phyloP scores from a whole-genome alignment of 2,888 invertebrate genomes.

The Noctua janthina region DNA sequence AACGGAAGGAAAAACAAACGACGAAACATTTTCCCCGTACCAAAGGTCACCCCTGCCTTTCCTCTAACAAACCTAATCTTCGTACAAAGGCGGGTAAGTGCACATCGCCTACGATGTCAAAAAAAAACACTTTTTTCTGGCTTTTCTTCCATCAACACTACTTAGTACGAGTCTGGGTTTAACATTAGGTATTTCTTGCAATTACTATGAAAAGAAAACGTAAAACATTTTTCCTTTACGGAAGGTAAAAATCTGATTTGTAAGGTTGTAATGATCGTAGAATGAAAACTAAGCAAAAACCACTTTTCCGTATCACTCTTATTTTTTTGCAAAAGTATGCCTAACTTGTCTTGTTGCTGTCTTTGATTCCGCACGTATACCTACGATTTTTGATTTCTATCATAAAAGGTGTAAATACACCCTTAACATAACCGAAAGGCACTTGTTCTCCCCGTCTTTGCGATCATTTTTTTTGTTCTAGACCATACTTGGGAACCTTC shows the following conservation, averaged over 20 bases:
- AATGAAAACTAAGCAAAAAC: neutral
- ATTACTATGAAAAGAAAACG: neutral
- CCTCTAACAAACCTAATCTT: conserved; percentile 4
- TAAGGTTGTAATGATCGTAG: neutral
- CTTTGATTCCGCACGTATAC: too few relatives aligned
- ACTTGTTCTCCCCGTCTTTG: too few relatives aligned
- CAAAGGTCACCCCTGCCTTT: conserved; percentile 2
- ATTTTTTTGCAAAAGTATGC: neutral
- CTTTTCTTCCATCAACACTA: neutral
- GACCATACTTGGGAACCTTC: too few relatives aligned
- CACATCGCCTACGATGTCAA: neutral
- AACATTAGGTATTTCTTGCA: neutral
- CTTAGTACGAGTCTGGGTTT: neutral
- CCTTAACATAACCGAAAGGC: too few relatives aligned
- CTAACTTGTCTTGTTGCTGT: neutral
- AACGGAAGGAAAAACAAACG: conserved; percentile 6
- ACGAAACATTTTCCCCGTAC: neutral
- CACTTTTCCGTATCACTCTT: neutral
- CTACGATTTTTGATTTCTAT: neutral
- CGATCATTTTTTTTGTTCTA: too few relatives aligned
- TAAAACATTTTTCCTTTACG: neutral
- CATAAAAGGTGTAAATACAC: too few relatives aligned
- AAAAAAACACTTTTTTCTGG: neutral
- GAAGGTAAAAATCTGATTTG: neutral
- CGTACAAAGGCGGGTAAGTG: conserved; percentile 14